Percentiles rank a stretch among this genome's conserved stretches.
Conservation (phyloP, 2,113 vertebrate species). For the Hemiprocne comata region DNA sequence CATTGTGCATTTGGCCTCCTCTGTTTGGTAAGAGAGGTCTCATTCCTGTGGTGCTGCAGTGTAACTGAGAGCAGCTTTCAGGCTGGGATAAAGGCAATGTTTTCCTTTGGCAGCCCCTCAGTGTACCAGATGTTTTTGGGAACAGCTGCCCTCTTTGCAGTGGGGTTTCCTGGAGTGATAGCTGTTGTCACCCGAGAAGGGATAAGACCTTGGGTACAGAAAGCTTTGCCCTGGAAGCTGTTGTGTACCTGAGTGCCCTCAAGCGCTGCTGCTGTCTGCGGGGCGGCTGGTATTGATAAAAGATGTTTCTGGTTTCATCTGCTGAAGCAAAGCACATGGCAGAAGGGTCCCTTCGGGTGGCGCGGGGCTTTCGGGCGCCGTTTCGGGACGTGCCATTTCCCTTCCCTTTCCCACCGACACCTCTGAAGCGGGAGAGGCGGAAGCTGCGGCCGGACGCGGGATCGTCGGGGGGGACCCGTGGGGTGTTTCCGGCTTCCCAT, state of each 20-base stretch:
- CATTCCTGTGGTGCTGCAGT: not conserved
- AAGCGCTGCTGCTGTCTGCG: not conserved
- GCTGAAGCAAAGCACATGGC: not conserved
- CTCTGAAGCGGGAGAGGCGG: not conserved
- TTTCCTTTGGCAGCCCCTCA: not conserved
- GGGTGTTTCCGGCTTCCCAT: not conserved
- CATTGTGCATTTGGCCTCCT: not conserved
- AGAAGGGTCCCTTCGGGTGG: not conserved
- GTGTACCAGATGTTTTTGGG: not conserved
- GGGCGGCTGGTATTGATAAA: not conserved
- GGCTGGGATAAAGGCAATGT: not conserved
- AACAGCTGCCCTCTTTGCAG: not conserved
- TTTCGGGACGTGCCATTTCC: not conserved
- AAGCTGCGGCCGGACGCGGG: not conserved
- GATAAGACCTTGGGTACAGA: not conserved
- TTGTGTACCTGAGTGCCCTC: accelerated
- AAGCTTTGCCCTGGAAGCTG: not conserved
- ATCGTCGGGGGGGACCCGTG: not conserved
- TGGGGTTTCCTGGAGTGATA: accelerated
- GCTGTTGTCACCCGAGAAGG: not conserved
- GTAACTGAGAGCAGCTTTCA: not conserved
- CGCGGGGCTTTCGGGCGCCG: not conserved
- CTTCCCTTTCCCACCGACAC: not conserved
- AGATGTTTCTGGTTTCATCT: not conserved
- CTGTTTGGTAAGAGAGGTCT: not conserved